Evolutionary conservation across 1,140 invertebrate genomes (phyloP).

Genomic region (Cydia strobilella): DNA sequence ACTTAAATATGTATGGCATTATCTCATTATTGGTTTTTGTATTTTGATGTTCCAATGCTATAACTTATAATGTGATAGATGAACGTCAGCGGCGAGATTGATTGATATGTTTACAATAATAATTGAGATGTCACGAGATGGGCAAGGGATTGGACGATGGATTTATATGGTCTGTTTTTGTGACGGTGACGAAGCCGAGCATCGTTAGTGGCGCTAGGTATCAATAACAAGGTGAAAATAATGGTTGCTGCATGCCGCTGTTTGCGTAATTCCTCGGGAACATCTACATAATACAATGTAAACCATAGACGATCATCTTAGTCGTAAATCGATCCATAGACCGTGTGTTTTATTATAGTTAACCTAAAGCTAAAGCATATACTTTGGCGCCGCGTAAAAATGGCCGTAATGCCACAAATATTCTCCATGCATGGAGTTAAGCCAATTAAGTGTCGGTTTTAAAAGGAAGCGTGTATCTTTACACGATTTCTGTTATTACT

Average conservation of each 20-base stretch:
- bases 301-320: constrained; percentile 4
- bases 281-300: constrained; percentile 38
- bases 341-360: constrained; percentile 14
- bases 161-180: constrained; percentile 54
- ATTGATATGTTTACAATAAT: constrained; percentile 63
- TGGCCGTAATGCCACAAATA: neutral
- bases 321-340: neutral
- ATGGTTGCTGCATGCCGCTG: constrained; percentile 30
- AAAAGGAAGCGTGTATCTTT: neutral
- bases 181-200: constrained; percentile 45
- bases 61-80: constrained; percentile 36
- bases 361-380: neutral
- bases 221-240: constrained; percentile 40
- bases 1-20: neutral
- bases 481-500: neutral
- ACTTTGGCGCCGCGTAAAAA: neutral
- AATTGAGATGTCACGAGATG: constrained; percentile 66
- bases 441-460: constrained; percentile 3
- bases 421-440: constrained; percentile 3
- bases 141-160: constrained; percentile 47
- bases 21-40: constrained; percentile 5
- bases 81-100: constrained; percentile 48
- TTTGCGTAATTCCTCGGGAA: constrained; percentile 8
- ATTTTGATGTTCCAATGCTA: constrained; percentile 29
- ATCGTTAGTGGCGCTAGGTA: constrained; percentile 46